Base-by-base conservation (phyloP, 2,113 vertebrate genomes). In the Martes martes region DNA sequence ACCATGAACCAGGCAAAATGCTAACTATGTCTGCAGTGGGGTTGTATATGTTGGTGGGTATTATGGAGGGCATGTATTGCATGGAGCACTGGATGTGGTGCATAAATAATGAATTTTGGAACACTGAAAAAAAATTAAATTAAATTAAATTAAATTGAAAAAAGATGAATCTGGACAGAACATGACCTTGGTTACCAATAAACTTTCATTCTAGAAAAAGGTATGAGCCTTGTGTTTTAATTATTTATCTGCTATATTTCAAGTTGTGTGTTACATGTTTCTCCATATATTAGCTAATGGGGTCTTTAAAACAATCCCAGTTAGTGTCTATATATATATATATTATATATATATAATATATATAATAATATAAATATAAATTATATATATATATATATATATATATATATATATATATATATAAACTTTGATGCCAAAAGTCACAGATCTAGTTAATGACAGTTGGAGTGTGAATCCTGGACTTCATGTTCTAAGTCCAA, bases 401-500 rank as follows among this genome's bases (percentile, higher is more conserved):
- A 67, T 15, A 65, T 61, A 63, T 47, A 67, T 15, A 65, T 61
- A 63, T 47, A 67, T 15, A 65, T 61, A 63, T 47, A 67, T 15
- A 65, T 61, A 63, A 71, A 45, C 61, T 74, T 45, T 74, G 33
- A 78, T 94, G 19, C 15, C 73, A 78, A 50, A 69, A 6, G 24
- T 86, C 52, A 89, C 28, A 95, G 21, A 78, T 90, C 26, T 67
- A 80, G n/a, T 91, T 80, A 95, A 84, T 63, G n/a, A 90, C 39
- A 90, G 47, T 9, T 85, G 23, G 33, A 91, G 47, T 69, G 45
- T 67, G 50, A 94, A 61, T 39, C 13, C 7, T 92, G 59, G 55
- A 74, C 14, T 92, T 83, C 47, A 84, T 21, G 19, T 95, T 80
- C 63, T 91, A 47, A 67, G 15, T 81, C 80, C 61, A 76, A 94